Conservation (phyloP, 1,140 invertebrate species). For the Maconellicoccus hirsutus region DNA sequence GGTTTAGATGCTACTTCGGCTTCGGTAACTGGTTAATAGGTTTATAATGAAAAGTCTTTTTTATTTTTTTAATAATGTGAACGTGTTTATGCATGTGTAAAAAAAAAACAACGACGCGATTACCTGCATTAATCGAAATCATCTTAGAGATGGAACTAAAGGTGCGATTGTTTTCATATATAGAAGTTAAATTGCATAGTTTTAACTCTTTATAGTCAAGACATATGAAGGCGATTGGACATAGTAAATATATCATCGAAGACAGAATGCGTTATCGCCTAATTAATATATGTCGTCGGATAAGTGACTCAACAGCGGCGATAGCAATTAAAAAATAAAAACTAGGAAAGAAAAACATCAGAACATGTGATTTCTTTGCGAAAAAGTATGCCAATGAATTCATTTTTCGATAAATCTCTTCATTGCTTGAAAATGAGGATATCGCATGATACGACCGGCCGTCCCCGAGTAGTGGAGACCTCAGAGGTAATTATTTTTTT, state of each 20-base stretch:
- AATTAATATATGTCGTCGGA: background rate
- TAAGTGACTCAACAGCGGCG: background rate
- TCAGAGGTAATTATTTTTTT: background rate
- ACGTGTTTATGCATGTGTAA: too few species aligned
- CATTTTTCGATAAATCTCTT: background rate
- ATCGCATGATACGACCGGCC: background rate
- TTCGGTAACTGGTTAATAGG: background rate
- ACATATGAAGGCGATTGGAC: background rate
- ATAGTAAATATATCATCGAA: background rate
- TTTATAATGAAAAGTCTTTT: background rate
- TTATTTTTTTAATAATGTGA: background rate
- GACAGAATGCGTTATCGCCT: background rate
- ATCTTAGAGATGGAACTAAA: background rate
- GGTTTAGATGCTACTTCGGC: background rate
- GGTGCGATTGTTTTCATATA: background rate
- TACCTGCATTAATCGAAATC: background rate
- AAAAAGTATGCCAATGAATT: background rate
- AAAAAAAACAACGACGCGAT: too few species aligned
- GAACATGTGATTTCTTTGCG: background rate
- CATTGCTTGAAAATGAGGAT: background rate
- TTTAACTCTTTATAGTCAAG: background rate
- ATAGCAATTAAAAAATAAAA: conserved; percentile 1
- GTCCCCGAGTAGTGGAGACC: background rate
- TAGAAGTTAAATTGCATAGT: too few species aligned
- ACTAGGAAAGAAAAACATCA: background rate